Conservation (phyloP, 92 coral and sea anemone species). For the Ricordea florida region DNA sequence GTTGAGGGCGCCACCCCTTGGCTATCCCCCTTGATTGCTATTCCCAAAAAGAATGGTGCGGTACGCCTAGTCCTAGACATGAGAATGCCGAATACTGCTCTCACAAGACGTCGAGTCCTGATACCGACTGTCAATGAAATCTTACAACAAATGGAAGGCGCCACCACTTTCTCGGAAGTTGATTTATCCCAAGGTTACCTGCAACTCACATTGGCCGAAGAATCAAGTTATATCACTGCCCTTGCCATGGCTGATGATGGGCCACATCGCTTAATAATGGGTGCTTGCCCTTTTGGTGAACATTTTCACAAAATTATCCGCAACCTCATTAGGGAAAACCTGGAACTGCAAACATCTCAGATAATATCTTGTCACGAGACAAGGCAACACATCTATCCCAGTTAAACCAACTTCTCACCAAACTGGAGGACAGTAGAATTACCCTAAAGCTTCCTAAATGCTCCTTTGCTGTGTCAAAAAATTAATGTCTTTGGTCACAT, state of each 20-base stretch:
- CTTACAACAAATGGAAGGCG: constrained; percentile 53
- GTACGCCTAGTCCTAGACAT: constrained; percentile 52
- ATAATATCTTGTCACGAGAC: constrained; percentile 55
- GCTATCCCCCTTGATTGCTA: constrained; percentile 44
- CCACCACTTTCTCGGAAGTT: constrained; percentile 46
- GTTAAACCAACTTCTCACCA: constrained; percentile 22
- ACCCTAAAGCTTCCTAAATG: constrained; percentile 47
- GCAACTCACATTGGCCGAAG: constrained; percentile 53
- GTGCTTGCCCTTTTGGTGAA: constrained; percentile 53
- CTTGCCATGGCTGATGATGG: constrained; percentile 39
- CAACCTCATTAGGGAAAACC: constrained; percentile 32
- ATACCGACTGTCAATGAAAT: constrained; percentile 64
- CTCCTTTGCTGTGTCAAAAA: constrained; percentile 15
- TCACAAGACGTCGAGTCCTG: constrained; percentile 43
- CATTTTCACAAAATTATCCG: constrained; percentile 47
- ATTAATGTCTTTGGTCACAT: constrained; percentile 59
- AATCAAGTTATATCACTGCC: constrained; percentile 60
- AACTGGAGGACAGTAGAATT: constrained; percentile 13
- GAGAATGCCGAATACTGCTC: constrained; percentile 50
- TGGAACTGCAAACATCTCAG: constrained; percentile 37
- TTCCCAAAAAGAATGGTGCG: constrained; percentile 59
- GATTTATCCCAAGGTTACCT: constrained; percentile 54
- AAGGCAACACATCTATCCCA: constrained; percentile 7
- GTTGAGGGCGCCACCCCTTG: constrained; percentile 27
- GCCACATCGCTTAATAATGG: constrained; percentile 25